phyloP scores from a whole-genome alignment of 1,140 invertebrate genomes.

The Polypedilum pembai region DNA sequence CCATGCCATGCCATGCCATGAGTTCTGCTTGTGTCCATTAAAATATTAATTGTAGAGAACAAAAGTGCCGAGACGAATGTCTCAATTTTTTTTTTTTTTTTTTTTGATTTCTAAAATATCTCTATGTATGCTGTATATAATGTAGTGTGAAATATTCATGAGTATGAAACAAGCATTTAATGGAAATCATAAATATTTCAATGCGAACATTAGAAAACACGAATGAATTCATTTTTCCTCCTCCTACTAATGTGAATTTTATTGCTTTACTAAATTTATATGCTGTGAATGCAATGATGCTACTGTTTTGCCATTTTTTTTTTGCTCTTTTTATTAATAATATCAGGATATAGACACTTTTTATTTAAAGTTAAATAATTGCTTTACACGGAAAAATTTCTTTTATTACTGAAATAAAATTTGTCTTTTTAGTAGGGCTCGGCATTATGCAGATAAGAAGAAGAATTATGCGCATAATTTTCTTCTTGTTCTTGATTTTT shows the following conservation, averaged over 20 bases:
- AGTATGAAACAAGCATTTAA: neutral
- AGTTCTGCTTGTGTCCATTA: neutral
- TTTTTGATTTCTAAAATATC: neutral
- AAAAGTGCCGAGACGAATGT: slow-evolving; percentile 1
- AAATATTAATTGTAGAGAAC: slow-evolving; percentile 14
- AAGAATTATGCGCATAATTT: no score
- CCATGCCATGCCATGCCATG: neutral
- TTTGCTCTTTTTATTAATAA: neutral
- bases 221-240: neutral
- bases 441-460: no score
- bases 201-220: slow-evolving; percentile 13
- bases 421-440: no score
- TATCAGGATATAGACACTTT: no score
- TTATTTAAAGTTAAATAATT: no score
- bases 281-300: slow-evolving; percentile 16
- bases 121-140: no score
- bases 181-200: slow-evolving; percentile 19
- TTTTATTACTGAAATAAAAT: no score
- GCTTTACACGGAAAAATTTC: no score
- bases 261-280: neutral
- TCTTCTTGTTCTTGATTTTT: no score
- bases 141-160: no score
- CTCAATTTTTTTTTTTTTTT: neutral
- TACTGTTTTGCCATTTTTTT: neutral
- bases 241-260: slow-evolving; percentile 13